Evolutionary conservation across 2,888 invertebrate genomes (phyloP).

Genomic region (Tenthredo livida): DNA sequence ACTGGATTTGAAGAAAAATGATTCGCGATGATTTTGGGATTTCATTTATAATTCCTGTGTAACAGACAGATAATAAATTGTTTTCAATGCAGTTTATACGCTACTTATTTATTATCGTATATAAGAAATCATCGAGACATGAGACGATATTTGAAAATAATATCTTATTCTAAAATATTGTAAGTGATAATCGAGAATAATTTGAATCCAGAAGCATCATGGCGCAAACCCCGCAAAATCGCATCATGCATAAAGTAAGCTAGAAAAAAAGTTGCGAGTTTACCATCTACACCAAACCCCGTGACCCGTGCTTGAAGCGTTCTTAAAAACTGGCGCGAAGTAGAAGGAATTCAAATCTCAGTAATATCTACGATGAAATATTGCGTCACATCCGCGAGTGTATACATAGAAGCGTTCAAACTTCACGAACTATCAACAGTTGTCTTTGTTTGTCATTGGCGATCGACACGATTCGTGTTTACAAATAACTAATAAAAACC

Average conservation of each 20-base stretch:
- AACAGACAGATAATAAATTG: not conserved
- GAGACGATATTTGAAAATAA: too few species aligned
- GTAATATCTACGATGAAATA: not conserved
- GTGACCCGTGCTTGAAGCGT: not conserved
- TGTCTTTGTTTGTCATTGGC: not conserved
- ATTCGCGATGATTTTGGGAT: not conserved
- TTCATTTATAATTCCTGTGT: not conserved
- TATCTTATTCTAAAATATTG: too few species aligned
- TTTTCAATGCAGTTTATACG: not conserved
- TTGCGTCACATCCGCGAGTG: not conserved
- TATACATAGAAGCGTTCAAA: not conserved
- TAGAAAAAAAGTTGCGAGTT: not conserved
- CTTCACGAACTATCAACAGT: not conserved
- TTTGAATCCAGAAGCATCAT: too few species aligned
- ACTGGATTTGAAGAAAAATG: slow-evolving; percentile 26
- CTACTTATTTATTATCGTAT: not conserved
- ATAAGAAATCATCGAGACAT: not conserved
- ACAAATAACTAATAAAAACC: not conserved
- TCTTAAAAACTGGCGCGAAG: not conserved
- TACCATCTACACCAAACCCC: not conserved
- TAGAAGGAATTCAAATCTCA: not conserved
- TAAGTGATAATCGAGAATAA: too few species aligned
- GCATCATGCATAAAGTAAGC: not conserved
- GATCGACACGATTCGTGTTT: not conserved
- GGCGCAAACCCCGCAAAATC: too few species aligned